Percentiles rank a stretch among this genome's conserved stretches.
Conservation (phyloP, 2,797 vertebrate species). For the Acrossocheilus wenchowensis region DNA sequence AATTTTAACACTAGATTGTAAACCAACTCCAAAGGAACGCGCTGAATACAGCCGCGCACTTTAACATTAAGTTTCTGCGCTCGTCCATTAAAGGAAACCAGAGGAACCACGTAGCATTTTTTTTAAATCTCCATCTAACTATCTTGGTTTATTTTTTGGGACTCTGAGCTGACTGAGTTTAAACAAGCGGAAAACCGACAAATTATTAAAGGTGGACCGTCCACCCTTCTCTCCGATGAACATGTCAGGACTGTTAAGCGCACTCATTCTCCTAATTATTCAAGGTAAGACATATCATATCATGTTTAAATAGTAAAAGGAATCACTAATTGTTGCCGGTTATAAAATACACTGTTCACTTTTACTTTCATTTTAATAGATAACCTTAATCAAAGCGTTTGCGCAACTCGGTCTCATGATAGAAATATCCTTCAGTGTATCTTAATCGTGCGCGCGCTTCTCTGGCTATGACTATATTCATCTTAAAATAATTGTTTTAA, state of each 20-base stretch:
- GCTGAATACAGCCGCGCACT: not conserved
- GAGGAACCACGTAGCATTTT: not conserved
- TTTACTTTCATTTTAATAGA: not conserved
- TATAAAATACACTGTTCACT: not conserved
- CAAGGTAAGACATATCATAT: slow-evolving; percentile 72
- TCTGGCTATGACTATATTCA: not conserved
- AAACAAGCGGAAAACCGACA: slow-evolving; percentile 27
- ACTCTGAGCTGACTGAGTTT: slow-evolving; percentile 2
- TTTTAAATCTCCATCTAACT: not conserved
- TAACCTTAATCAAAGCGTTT: not conserved
- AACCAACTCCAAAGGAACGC: not conserved
- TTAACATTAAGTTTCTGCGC: slow-evolving; percentile 18
- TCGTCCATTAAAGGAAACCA: not conserved
- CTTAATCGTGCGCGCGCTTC: not conserved
- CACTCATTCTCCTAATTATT: slow-evolving; percentile 61
- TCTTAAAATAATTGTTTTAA: not conserved
- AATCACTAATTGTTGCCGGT: slow-evolving; percentile 20
- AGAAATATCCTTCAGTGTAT: not conserved
- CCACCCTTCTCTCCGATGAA: not conserved
- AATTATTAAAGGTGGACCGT: slow-evolving; percentile 36
- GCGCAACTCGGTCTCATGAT: not conserved
- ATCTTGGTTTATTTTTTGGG: not conserved
- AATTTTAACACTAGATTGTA: not conserved
- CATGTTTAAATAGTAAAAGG: slow-evolving; percentile 48
- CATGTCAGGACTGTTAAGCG: slow-evolving; percentile 64